phyloP scores from a whole-genome alignment of 1,140 invertebrate species.

The Ctenoplectra terminalis region DNA sequence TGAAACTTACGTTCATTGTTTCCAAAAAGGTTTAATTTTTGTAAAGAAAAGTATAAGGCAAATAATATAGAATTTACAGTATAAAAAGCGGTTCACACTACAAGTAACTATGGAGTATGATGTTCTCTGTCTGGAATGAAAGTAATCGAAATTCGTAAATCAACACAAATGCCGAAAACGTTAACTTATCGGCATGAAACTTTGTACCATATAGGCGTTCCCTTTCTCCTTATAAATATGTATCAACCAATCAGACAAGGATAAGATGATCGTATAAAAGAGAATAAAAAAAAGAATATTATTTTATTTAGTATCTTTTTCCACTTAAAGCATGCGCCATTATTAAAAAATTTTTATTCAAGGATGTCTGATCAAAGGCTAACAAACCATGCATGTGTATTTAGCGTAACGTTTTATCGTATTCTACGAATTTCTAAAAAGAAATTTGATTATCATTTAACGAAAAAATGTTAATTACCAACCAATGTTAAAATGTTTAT shows the following conservation, averaged over 20 bases:
- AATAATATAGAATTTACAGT: background rate
- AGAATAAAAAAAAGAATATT: background rate
- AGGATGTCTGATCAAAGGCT: too few species aligned
- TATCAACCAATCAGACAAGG: background rate
- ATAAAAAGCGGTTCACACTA: background rate
- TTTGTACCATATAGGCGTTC: background rate
- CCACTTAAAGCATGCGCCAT: background rate
- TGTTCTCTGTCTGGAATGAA: background rate
- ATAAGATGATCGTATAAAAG: background rate
- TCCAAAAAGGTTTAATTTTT: background rate
- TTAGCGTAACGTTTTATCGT: too few species aligned
- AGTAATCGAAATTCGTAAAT: background rate
- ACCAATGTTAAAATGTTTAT: too few species aligned
- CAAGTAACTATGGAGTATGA: too few species aligned
- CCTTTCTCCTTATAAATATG: background rate
- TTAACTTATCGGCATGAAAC: background rate
- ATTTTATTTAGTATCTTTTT: background rate
- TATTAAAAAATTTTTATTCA: too few species aligned
- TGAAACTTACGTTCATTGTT: conserved; percentile 36
- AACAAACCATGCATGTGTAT: too few species aligned
- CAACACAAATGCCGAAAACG: background rate
- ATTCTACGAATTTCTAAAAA: too few species aligned
- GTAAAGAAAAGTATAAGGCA: background rate
- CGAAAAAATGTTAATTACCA: too few species aligned
- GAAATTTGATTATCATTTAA: too few species aligned